A percentile compares a stretch with the other conserved stretches of the same genome.
These are phyloP conservation scores for Phalacrocorax aristotelis DNA, from an alignment of 2,113 vertebrate species.

Conservation along the genomic window DNA sequence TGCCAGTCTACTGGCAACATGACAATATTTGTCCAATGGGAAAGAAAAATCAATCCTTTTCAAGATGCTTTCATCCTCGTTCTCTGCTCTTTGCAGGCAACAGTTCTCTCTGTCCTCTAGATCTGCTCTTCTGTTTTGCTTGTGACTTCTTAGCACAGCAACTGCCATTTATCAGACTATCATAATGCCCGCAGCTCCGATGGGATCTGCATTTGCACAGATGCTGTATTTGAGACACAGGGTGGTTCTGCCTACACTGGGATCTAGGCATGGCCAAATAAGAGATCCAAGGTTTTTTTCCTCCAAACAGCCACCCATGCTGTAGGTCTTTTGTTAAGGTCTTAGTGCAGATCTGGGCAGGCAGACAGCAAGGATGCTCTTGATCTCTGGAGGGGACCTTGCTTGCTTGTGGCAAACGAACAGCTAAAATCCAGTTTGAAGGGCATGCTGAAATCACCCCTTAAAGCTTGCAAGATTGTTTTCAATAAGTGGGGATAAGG, in stretches of 20 bases:
- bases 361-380: accelerated
- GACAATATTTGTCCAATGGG: background rate
- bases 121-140: background rate
- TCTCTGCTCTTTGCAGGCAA: background rate
- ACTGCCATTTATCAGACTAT: background rate
- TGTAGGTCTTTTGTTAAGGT: background rate
- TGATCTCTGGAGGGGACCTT: background rate
- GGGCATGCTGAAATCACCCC: background rate
- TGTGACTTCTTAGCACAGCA: background rate
- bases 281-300: background rate
- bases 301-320: background rate
- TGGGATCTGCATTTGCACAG: background rate
- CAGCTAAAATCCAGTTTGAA: background rate
- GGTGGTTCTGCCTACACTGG: background rate
- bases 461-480: background rate
- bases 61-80: background rate
- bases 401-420: background rate
- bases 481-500: background rate
- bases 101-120: background rate
- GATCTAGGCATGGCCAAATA: background rate
- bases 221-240: background rate
- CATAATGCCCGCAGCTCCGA: accelerated
- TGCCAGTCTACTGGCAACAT: background rate
- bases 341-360: background rate
- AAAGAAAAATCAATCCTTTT: background rate